Evolutionary conservation across 2,888 invertebrate genomes (phyloP).

Genomic region (Adineta ricciae): DNA sequence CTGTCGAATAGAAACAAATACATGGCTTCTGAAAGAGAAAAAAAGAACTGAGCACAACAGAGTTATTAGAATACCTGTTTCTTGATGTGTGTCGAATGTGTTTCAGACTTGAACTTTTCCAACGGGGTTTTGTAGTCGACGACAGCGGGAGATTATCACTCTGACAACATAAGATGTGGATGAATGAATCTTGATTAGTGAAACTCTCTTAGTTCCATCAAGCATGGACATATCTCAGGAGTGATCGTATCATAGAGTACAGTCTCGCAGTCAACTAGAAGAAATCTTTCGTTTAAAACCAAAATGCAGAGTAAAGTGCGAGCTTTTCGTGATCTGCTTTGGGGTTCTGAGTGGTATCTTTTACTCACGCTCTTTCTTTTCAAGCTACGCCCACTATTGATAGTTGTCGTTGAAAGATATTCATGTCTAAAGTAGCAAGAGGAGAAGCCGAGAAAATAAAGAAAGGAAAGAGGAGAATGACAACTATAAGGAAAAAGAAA

Average conservation of each 20-base stretch:
- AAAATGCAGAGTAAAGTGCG: too few species aligned
- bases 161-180: neutral
- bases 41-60: neutral
- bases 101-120: neutral
- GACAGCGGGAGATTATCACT: neutral
- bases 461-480: neutral
- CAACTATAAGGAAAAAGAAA: neutral
- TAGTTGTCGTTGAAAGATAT: neutral
- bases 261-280: too few species aligned
- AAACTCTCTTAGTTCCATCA: too few species aligned
- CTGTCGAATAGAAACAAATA: neutral
- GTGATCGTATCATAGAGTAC: too few species aligned
- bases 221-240: too few species aligned
- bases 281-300: too few species aligned
- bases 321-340: neutral
- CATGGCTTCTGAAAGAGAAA: neutral
- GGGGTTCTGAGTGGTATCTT: neutral
- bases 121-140: neutral
- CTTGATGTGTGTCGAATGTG: too few species aligned
- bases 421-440: neutral
- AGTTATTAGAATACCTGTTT: too few species aligned
- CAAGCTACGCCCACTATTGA: neutral
- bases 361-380: neutral
- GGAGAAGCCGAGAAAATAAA: too few species aligned
- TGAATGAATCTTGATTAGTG: neutral